Base-by-base conservation (phyloP, 2,888 invertebrate species). In the Tineola bisselliella region DNA sequence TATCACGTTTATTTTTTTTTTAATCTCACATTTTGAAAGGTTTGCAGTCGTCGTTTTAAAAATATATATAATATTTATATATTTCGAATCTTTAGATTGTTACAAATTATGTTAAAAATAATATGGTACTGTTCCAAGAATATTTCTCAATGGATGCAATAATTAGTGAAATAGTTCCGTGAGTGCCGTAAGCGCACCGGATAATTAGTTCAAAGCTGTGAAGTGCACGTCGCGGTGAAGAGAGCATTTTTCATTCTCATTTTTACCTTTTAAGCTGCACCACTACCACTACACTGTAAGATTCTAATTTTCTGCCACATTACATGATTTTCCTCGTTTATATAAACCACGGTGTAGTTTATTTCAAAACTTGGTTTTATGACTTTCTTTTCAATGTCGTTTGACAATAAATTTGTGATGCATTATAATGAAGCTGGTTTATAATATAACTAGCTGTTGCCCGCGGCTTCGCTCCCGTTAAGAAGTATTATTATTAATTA, bases 251-350 rank as follows among this genome's bases (percentile, higher is more conserved):
- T 62, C 63, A 61, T 62, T 57, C 59, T 33, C 58, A 60, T 63
- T 63, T 63, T 63, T 60, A 60, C 66, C 67, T 63, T 65, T 66
- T 67, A 57, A 62, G 43, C 58, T 59, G 61, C 44, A 65, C 65
- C 66, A 65, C 69, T 68, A 67, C 69, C 68, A 70, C 74, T 74
- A 78, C 77, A 77, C 79, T 79, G 78, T 78, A 75, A 76, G 77
- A 77, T 76, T 79, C 78, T 78, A 79, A 81, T 81, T 76, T 73
- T 71, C 76, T 19, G 15, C 13, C 58, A 58, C 17, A 33, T 58
- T 58, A 58, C 58, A 58, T 58, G 15, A 58, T 48, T 48, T 17
- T 48, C 15, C 48, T 10, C 48, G 48, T 48, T 48, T 48, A 48
- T 48, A 48, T 48, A 48, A 48, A 15, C 48, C 15, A 10, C 15